Evolutionary conservation across 1,140 invertebrate genomes (phyloP), one percentile per base, ranked within the genome.

Genomic region (Bombus affinis): DNA sequence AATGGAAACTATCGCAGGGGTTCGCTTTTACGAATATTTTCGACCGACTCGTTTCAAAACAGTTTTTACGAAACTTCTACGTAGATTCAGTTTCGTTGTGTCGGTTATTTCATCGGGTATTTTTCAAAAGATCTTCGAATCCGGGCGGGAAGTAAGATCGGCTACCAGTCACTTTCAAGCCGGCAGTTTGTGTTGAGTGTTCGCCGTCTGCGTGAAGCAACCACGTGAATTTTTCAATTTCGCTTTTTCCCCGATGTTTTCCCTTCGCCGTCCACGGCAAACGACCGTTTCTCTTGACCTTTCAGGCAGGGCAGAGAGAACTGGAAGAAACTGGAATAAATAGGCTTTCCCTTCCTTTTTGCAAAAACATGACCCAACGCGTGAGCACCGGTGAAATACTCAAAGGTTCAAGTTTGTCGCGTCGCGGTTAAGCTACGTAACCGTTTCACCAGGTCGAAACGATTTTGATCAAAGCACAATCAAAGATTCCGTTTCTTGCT

Each of bases 221-320:
- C 37, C 39, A 44, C 72, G 47, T 59, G 65, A 84, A 83, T 59
- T 70, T 83, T 84, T 78, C 82, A 84, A 84, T 84, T 78, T 84
- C 37, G 18, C 9, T 28, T 68, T 13, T 32, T 28, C 37, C 44
- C 65, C n/a, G 66, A 53, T 66, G 42, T 78, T 70, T 39, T 22
- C 44, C 18, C n/a, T 39, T 44, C 71, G 28, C 18, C 68, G 37
- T 70, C 68, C 22, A 12, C 22, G 35, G 10, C 65, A 66, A 66
- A 15, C n/a, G 39, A 2, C 10, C 66, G 35, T 81, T 57, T 37
- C 44, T 13, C 35, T 35, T 28, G 37, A 72, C 25, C 47, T 75
- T 18, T 37, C 22, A 25, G 25, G 2, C 15, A 12, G 81, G 57
- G 65, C 10, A n/a, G 15, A 22, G 8, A n/a, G 25, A 42, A 39